Evolutionary conservation across 2,797 vertebrate genomes (phyloP), one percentile per base, ranked within the genome.

Genomic region (Catostomus latipinnis): DNA sequence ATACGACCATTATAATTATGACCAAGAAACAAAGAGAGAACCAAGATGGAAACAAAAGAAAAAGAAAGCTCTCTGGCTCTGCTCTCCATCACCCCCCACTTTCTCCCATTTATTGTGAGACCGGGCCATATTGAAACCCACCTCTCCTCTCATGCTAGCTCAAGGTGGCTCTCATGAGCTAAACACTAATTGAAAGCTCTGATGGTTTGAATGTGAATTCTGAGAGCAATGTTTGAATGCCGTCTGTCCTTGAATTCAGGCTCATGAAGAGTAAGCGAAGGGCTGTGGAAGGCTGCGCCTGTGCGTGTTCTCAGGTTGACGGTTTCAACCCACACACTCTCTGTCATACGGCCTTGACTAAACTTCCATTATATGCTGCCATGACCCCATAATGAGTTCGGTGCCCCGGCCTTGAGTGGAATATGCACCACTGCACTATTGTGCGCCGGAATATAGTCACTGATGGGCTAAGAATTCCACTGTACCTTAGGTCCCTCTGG

Each of bases 181-280:
- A 92, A 93, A 93, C 87, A 89, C 89, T 92, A 92, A 92, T 90
- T 92, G 91, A 92, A 91, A 90, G 88, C 87, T 86, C 85, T 83
- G 85, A 85, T 85, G 83, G 86, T 86, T 91, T 91, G 88, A 87
- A 89, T 89, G 89, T 82, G 89, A 90, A 87, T 85, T 88, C 82
- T 87, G 86, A 90, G 90, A 88, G 88, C 83, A 34, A 85, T 58
- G 84, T 75, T 81, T 93, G 90, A 94, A 91, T 92, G 86, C 80
- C 82, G 61, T 81, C 76, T 82, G 78, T 88, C 93, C 92, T 93
- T 93, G 93, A 90, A 87, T 89, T 83, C 86, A 87, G 80, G 85
- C 86, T 85, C 65, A 70, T 85, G 90, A 91, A 83, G 86, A 89
- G 81, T 84, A 84, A 90, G 88, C 83, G 91, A 90, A 91, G 89